These are phyloP conservation scores for Orthonevra nobilis DNA, from an alignment of 2,888 invertebrate genomes.

Conservation along the genomic window DNA sequence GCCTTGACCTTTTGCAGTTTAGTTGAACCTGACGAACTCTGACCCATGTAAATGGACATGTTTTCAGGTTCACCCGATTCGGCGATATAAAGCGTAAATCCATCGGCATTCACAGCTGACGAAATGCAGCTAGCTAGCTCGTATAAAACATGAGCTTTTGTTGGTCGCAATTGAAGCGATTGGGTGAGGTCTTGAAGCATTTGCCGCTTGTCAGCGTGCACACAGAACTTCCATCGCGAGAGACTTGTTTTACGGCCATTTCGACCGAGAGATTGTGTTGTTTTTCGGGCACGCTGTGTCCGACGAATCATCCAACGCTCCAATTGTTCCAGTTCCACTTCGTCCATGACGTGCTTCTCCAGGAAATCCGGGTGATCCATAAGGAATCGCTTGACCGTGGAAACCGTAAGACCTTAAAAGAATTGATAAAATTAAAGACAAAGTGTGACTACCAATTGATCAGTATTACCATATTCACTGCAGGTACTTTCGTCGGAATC, in stretches of 20 bases:
- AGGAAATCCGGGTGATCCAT: constrained; percentile 84
- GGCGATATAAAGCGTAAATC: constrained; percentile 83
- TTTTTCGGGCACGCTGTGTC: constrained; percentile 81
- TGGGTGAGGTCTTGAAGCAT: constrained; percentile 84
- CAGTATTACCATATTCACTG: constrained; percentile 45
- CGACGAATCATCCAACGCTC: constrained; percentile 85
- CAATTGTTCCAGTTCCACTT: constrained; percentile 83
- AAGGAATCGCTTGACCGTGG: constrained; percentile 82
- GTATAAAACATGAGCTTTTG: constrained; percentile 84
- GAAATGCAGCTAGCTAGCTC: constrained; percentile 85
- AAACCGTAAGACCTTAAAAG: constrained; percentile 47
- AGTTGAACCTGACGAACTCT: constrained; percentile 75
- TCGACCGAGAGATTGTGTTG: constrained; percentile 62
- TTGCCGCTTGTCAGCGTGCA: constrained; percentile 84
- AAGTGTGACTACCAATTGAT: background rate
- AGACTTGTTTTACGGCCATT: constrained; percentile 82
- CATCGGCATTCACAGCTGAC: constrained; percentile 85
- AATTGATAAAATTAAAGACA: background rate
- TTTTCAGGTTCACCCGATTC: constrained; percentile 80
- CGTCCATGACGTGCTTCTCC: constrained; percentile 84
- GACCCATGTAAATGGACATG: constrained; percentile 78
- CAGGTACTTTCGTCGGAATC: constrained; percentile 65
- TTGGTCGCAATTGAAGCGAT: constrained; percentile 83
- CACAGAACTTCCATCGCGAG: constrained; percentile 83
- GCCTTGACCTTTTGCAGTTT: constrained; percentile 74